Base-by-base conservation (phyloP, 2,888 invertebrate genomes). In the Sesia apiformis region DNA sequence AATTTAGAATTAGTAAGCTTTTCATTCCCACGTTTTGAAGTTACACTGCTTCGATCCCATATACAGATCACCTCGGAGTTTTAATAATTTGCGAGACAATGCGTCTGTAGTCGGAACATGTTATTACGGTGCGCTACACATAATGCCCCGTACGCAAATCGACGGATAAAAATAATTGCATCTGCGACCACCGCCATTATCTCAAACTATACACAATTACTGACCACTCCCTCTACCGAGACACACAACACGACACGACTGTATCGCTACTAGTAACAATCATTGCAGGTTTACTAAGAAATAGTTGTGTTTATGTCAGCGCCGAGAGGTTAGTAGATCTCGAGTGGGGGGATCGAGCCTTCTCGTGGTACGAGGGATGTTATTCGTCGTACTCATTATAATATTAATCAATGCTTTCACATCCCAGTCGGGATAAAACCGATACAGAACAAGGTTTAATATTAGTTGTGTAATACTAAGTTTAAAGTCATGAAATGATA, bases 361-460 rank as follows among this genome's bases (percentile, higher is more conserved):
- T 8, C 46, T n/a, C 40, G 7, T 40, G 40, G 39, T 40, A 52
- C 23, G 49, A n/a, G 58, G 71, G 62, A 63, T 58, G 66, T 65
- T 71, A 70, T 72, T 62, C 74, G 67, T 75, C 69, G 74, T 69
- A 72, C 81, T 85, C 84, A 85, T 86, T 84, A 84, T 75, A 82
- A 82, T 84, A 84, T 84, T 84, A 85, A 84, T 85, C 78, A 84
- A 81, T 80, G 81, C 76, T 74, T 69, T 78, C 77, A 76, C 75
- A 78, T 79, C 61, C 58, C 52, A 70, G 63, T 66, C 67, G 72
- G 73, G 71, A 76, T 76, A 71, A 72, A 69, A 72, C 69, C 70
- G 70, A 64, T 63, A 72, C 74, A 70, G 71, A 75, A 74, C 55
- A 57, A 56, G 68, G 60, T 70, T 74, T 76, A 77, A 74, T 77